Evolutionary conservation across 1,140 invertebrate genomes (phyloP).

Genomic region (Dufourea novaeangliae): DNA sequence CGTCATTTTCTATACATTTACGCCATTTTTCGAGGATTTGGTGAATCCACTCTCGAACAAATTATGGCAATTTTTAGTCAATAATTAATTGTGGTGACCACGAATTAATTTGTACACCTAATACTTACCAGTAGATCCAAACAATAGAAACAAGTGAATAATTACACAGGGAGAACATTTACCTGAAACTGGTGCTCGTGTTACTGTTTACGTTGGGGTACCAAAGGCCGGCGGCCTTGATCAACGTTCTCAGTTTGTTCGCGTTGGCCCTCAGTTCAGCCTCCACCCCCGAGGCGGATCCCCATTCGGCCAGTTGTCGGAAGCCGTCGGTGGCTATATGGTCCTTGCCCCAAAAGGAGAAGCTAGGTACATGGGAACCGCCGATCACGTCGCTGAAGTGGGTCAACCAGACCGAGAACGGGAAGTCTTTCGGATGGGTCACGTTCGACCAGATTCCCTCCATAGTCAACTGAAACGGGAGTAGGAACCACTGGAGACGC

Average conservation of each 20-base stretch:
- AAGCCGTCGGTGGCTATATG: slow-evolving; percentile 95
- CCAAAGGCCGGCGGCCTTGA: slow-evolving; percentile 97
- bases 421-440: slow-evolving; percentile 99
- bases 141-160: too few relatives aligned
- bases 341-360: slow-evolving; percentile 97
- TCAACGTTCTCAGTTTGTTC: slow-evolving; percentile 92
- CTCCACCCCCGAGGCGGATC: slow-evolving; percentile 95
- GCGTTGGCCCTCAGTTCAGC: slow-evolving; percentile 92
- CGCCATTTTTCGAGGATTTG: too few relatives aligned
- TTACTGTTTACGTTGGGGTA: slow-evolving; percentile 95
- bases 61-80: too few relatives aligned
- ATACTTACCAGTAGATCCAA: too few relatives aligned
- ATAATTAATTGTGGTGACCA: too few relatives aligned
- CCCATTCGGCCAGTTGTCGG: slow-evolving; percentile 96
- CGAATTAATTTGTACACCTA: too few relatives aligned
- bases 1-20: too few relatives aligned
- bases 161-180: neutral
- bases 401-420: slow-evolving; percentile 92
- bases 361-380: slow-evolving; percentile 94
- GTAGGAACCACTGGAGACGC: neutral
- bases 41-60: too few relatives aligned
- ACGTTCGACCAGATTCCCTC: slow-evolving; percentile 97
- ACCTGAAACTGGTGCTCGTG: slow-evolving; percentile 90
- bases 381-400: slow-evolving; percentile 99
- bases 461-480: slow-evolving; percentile 89